Evolutionary conservation across 2,888 invertebrate genomes (phyloP), one percentile per base, ranked within the genome.

Genomic region (Chirona hameri): DNA sequence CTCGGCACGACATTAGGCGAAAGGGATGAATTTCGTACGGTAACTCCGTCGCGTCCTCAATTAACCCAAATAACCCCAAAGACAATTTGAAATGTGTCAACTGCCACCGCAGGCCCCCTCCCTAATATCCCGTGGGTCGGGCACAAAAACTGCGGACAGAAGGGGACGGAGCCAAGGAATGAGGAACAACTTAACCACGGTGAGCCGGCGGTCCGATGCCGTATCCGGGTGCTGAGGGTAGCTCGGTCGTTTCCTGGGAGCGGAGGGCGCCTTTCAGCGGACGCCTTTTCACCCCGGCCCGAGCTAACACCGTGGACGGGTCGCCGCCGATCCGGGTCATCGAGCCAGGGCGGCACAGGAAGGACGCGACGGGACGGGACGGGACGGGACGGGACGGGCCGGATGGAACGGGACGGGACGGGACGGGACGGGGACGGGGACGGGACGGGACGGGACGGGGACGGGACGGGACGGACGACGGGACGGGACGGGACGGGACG

Each of bases 41-140:
- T 27, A 27, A 65, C 65, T 65, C 12, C 12, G 65, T 65, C 65
- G 27, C 65, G 65, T 1, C 65, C 65, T n/a, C 65, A 27, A 27
- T n/a, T 65, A n/a, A 65, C 65, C 65, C 65, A 24, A 65, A n/a
- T n/a, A n/a, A 27, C 10, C 65, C 27, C 27, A 12, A 27, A 65
- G 65, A 65, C 65, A 65, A 65, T 65, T n/a, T n/a, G 65, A 65
- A 27, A 65, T 65, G 65, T 65, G 65, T 65, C 65, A 65, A 9
- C 10, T 9, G 65, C 65, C n/a, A n/a, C 65, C 65, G 27, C 65
- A 65, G 27, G 65, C 12, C 5, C 10, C 65, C n/a, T n/a, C 65
- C 60, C 65, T n/a, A n/a, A 65, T n/a, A n/a, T 9, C 10, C n/a
- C 0, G n/a, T 9, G 65, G 27, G 65, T 7, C 1, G n/a, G 65